Conservation (phyloP, 2,888 invertebrate genomes). For the Cheilosia impressa region DNA sequence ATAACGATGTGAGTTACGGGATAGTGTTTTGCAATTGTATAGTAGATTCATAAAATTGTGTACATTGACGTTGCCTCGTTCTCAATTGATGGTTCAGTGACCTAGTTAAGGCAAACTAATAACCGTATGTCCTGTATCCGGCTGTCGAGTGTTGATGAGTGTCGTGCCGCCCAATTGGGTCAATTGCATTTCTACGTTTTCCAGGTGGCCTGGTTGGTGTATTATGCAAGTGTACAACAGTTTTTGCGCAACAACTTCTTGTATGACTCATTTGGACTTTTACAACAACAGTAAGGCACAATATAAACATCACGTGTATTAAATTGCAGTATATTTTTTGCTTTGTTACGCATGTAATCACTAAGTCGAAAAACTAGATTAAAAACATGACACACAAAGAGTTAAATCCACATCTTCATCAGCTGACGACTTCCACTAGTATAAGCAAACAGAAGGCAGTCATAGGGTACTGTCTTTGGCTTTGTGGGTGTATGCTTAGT, state of each 20-base stretch:
- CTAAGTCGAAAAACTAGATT: too few species aligned
- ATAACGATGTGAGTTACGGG: slow-evolving; percentile 85
- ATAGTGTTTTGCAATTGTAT: slow-evolving; percentile 8
- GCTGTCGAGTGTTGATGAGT: slow-evolving; percentile 35
- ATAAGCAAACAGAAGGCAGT: too few species aligned
- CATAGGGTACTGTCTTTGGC: too few species aligned
- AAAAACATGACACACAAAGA: too few species aligned
- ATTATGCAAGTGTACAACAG: background rate
- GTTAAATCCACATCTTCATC: too few species aligned
- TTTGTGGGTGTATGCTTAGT: too few species aligned
- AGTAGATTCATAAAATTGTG: too few species aligned
- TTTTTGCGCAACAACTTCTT: slow-evolving; percentile 9
- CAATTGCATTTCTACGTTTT: slow-evolving; percentile 37
- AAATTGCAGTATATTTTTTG: too few species aligned
- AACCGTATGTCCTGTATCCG: slow-evolving; percentile 27
- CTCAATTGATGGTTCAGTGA: slow-evolving; percentile 46
- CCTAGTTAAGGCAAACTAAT: slow-evolving; percentile 48
- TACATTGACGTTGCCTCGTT: background rate
- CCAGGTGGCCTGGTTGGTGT: background rate
- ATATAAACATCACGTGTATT: background rate
- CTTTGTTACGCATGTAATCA: too few species aligned
- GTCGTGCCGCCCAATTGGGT: slow-evolving; percentile 36
- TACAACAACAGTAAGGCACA: background rate
- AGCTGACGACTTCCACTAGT: too few species aligned
- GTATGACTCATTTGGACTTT: slow-evolving; percentile 9